Conservation (phyloP, 1,140 invertebrate species). For the Lucilia cuprina region DNA sequence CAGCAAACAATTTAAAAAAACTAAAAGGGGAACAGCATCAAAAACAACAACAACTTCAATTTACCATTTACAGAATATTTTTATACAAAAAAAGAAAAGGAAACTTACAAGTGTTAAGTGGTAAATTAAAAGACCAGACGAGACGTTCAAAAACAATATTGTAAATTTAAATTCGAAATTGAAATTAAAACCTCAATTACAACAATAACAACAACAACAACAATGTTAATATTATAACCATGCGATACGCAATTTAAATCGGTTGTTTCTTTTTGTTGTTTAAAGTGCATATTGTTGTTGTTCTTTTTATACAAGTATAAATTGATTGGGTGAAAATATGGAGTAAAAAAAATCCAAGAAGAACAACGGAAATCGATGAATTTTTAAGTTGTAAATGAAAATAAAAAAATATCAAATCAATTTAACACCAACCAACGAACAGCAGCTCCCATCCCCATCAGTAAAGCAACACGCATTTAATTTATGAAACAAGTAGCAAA, state of each 20-base stretch:
- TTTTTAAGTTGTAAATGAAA: background rate
- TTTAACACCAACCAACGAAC: background rate
- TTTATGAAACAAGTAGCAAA: constrained; percentile 13
- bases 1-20: background rate
- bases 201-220: background rate
- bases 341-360: background rate
- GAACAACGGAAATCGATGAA: constrained; percentile 2
- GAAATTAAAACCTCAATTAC: background rate
- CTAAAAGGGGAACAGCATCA: background rate
- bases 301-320: background rate
- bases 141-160: background rate
- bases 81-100: background rate
- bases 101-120: background rate
- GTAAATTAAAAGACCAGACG: background rate
- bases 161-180: background rate
- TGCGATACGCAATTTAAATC: background rate
- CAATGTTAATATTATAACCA: background rate
- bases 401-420: background rate
- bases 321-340: background rate
- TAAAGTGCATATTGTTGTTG: background rate
- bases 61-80: background rate
- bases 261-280: background rate
- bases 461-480: background rate
- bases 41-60: background rate
- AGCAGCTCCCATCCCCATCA: background rate